Percentiles rank a stretch among this genome's conserved stretches.
Conservation (phyloP, 2,888 invertebrate species). For the Eubasilissa splendida region DNA sequence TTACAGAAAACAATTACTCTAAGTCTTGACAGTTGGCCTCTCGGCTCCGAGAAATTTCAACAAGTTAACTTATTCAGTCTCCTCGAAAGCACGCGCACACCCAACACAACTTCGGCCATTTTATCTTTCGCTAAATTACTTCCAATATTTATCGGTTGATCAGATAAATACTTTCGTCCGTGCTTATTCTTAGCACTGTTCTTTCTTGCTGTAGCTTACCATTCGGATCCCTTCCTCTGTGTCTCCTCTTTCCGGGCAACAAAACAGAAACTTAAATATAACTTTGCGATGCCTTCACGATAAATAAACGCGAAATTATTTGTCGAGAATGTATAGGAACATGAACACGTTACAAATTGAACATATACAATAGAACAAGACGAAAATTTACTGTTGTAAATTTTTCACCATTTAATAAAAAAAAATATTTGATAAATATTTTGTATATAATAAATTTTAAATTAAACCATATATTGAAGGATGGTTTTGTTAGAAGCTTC, state of each 20-base stretch:
- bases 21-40: slow-evolving; percentile 13
- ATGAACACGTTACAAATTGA: no score
- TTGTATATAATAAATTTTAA: no score
- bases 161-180: slow-evolving; percentile 53
- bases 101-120: slow-evolving; percentile 37
- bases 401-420: no score
- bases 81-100: neutral
- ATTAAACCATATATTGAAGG: no score
- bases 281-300: slow-evolving; percentile 19
- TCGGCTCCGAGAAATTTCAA: slow-evolving; percentile 6
- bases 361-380: no score
- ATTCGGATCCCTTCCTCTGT: neutral
- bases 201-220: neutral
- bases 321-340: neutral
- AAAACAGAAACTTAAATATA: slow-evolving; percentile 44
- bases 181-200: slow-evolving; percentile 30
- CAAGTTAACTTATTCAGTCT: neutral
- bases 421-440: no score
- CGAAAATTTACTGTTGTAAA: no score
- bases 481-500: no score
- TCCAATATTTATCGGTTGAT: slow-evolving; percentile 47
- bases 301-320: slow-evolving; percentile 16
- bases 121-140: slow-evolving; percentile 53
- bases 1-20: slow-evolving; percentile 21
- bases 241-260: slow-evolving; percentile 21